These are phyloP conservation scores for Tamias sibiricus DNA, from an alignment of 2,113 vertebrate species.

Conservation along the genomic window DNA sequence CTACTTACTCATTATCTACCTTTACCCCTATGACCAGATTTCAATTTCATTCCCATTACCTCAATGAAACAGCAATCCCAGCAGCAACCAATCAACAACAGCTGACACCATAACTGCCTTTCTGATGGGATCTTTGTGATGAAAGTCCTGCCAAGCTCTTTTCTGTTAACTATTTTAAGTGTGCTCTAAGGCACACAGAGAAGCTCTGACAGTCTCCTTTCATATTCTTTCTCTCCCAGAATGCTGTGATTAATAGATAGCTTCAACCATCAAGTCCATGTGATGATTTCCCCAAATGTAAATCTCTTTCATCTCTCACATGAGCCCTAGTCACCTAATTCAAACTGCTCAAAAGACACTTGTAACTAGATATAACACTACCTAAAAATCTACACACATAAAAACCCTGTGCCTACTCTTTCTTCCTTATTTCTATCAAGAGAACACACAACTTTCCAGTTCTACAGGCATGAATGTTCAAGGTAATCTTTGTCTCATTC, in stretches of 20 bases:
- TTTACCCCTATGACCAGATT: not conserved
- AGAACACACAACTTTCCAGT: not conserved
- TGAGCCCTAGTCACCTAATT: not conserved
- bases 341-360: not conserved
- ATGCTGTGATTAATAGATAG: not conserved
- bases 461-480: not conserved
- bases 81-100: not conserved
- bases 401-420: not conserved
- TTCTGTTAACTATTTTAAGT: not conserved
- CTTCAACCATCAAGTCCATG: not conserved
- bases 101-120: not conserved
- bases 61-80: not conserved
- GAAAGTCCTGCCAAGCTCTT: not conserved
- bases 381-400: not conserved
- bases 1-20: not conserved
- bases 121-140: not conserved
- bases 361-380: not conserved
- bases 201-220: not conserved
- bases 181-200: not conserved
- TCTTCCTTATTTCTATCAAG: not conserved
- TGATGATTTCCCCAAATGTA: not conserved
- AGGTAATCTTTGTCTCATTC: not conserved
- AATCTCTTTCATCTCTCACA: not conserved
- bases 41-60: not conserved
- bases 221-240: not conserved